Conservation (phyloP, 2,888 invertebrate species). For the Tetranychus piercei region DNA sequence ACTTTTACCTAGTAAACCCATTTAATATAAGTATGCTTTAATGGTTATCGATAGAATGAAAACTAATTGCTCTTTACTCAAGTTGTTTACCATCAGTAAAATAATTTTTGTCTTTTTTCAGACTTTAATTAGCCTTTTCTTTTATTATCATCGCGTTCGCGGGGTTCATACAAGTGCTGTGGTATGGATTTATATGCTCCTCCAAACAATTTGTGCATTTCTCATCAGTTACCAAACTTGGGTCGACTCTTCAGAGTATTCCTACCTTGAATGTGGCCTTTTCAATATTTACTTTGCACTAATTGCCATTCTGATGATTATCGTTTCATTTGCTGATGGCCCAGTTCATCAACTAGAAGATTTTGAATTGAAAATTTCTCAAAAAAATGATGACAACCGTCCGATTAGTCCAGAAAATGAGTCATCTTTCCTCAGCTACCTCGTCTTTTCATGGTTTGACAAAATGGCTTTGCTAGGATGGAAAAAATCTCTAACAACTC, state of each 20-base stretch:
- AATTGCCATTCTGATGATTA: neutral
- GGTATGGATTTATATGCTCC: slow-evolving; percentile 18
- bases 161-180: slow-evolving; percentile 16
- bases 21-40: too few species aligned
- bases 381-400: neutral
- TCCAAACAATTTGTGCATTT: neutral
- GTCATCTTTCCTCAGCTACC: slow-evolving; percentile 32
- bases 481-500: slow-evolving; percentile 30
- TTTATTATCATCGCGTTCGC: neutral
- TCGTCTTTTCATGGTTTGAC: slow-evolving; percentile 33
- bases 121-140: neutral
- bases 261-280: neutral
- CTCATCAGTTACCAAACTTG: neutral
- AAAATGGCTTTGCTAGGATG: slow-evolving; percentile 30
- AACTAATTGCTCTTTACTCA: too few species aligned
- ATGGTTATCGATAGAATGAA: too few species aligned
- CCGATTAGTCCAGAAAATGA: slow-evolving; percentile 29
- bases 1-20: too few species aligned
- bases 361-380: neutral
- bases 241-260: neutral
- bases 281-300: neutral
- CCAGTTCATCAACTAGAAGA: neutral
- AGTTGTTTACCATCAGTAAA: too few species aligned
- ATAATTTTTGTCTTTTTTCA: neutral
- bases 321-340: slow-evolving; percentile 5